Evolutionary conservation across 2,888 invertebrate species (phyloP).

Genomic region (Metopia argyrocephala): DNA sequence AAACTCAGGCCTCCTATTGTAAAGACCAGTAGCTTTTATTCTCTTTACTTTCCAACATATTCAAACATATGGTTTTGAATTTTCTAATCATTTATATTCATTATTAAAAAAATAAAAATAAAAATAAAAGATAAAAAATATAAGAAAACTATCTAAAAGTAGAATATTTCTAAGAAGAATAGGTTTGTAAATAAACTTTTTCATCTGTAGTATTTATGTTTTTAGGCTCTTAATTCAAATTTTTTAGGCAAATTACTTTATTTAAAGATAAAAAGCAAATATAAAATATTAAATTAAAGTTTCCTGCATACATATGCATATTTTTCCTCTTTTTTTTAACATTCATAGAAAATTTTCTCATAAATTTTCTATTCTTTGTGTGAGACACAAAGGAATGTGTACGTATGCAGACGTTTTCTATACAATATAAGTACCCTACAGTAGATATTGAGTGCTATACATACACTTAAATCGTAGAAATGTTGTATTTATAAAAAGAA

Average conservation of each 20-base stretch:
- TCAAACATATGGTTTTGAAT: conserved; percentile 33
- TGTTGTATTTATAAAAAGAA: too few species aligned
- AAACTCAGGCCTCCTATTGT: conserved; percentile 36
- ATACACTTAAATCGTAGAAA: too few species aligned
- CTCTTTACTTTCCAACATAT: conserved; percentile 35
- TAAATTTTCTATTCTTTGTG: background rate
- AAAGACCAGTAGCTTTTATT: conserved; percentile 17
- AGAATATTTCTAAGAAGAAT: background rate
- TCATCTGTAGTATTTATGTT: conserved; percentile 33
- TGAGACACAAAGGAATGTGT: background rate
- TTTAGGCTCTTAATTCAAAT: conserved; percentile 39
- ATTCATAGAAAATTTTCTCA: background rate
- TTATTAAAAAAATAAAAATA: conserved; percentile 21
- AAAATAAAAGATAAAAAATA: background rate
- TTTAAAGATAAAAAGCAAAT: conserved; percentile 54
- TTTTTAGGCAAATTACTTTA: conserved; percentile 55
- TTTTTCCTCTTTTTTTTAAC: background rate
- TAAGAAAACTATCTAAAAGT: background rate
- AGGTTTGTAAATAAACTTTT: background rate
- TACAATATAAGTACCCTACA: conserved; percentile 12
- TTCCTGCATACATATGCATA: background rate
- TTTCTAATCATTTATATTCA: conserved; percentile 44
- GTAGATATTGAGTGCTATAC: background rate
- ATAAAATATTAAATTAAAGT: conserved; percentile 47
- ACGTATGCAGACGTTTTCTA: background rate